Evolutionary conservation across 2,797 vertebrate species (phyloP).

Genomic region (Spinibarbus caldwelli): DNA sequence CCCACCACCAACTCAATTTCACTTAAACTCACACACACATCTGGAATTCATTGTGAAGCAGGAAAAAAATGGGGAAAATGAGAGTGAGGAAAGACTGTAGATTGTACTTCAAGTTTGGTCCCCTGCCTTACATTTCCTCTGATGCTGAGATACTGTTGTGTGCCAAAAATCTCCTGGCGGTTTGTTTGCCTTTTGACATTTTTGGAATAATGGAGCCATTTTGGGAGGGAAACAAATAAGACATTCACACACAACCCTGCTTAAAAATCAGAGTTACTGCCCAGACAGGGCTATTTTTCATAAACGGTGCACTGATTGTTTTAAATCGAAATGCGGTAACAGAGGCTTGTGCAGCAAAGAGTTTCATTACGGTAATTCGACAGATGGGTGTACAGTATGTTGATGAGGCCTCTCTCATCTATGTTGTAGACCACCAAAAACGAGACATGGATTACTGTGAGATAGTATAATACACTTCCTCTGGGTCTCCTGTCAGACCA

Average conservation of each 20-base stretch:
- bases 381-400: constrained; percentile 64
- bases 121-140: constrained; percentile 76
- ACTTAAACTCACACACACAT: constrained; percentile 79
- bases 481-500: constrained; percentile 44
- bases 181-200: constrained; percentile 76
- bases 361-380: constrained; percentile 71
- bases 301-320: constrained; percentile 49
- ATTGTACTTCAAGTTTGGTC: constrained; percentile 62
- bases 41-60: constrained; percentile 84
- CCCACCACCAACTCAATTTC: constrained; percentile 63
- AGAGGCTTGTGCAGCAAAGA: constrained; percentile 60
- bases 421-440: constrained; percentile 57
- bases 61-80: constrained; percentile 71
- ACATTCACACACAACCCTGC: constrained; percentile 37
- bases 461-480: constrained; percentile 45
- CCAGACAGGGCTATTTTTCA: constrained; percentile 26
- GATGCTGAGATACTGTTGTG: constrained; percentile 77
- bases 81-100: constrained; percentile 71
- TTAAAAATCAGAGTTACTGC: constrained; percentile 22
- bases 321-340: constrained; percentile 50
- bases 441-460: constrained; percentile 31
- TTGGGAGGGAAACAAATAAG: constrained; percentile 46
- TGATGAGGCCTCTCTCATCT: constrained; percentile 58
- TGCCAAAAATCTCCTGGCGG: constrained; percentile 70
- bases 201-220: constrained; percentile 53